These are phyloP conservation scores for Gavialis gangeticus DNA, from an alignment of 2,113 vertebrate genomes.

Conservation along the genomic window DNA sequence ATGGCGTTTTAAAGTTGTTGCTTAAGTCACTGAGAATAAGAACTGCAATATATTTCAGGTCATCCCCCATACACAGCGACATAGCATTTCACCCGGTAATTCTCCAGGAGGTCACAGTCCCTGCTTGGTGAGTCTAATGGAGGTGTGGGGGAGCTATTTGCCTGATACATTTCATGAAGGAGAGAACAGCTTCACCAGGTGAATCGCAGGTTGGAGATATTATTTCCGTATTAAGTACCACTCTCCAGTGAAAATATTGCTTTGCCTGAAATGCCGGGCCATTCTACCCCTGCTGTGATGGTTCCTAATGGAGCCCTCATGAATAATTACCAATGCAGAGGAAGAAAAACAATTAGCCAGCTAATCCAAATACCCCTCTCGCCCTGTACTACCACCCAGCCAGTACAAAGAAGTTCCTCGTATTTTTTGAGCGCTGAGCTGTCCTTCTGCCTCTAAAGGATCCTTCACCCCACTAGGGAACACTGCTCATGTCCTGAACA, in stretches of 20 bases:
- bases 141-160: not conserved
- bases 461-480: accelerated
- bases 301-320: not conserved
- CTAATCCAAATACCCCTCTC: not conserved
- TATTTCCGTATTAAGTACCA: not conserved
- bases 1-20: not conserved
- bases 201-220: not conserved
- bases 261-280: not conserved
- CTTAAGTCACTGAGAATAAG: not conserved
- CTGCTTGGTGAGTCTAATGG: not conserved
- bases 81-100: not conserved
- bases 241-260: not conserved
- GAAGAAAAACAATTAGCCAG: not conserved
- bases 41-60: not conserved
- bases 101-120: not conserved
- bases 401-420: not conserved
- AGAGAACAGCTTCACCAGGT: not conserved
- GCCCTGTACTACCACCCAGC: not conserved
- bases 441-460: not conserved
- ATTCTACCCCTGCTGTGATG: not conserved
- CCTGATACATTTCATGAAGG: not conserved
- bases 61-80: not conserved
- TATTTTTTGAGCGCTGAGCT: not conserved
- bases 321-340: not conserved
- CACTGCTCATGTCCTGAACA: not conserved